Evolutionary conservation across 2,113 vertebrate species (phyloP).

Genomic region (Ramphastos sulfuratus): DNA sequence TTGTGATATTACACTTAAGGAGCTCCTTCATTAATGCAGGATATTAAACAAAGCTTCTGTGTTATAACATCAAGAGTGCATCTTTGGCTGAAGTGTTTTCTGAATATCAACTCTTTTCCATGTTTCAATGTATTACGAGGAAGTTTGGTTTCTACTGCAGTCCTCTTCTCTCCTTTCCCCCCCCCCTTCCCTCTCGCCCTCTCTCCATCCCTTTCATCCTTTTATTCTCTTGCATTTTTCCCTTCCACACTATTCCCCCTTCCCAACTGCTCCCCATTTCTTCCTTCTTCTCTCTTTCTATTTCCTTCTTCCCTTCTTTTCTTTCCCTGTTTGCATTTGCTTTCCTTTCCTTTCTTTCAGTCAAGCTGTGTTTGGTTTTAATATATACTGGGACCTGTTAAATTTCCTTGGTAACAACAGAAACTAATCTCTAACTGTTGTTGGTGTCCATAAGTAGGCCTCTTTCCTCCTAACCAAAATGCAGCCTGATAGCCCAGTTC

Average conservation of each 20-base stretch:
- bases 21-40: conserved; percentile 70
- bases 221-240: neutral
- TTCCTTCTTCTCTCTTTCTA: neutral
- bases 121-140: conserved; percentile 12
- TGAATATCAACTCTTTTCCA: conserved; percentile 13
- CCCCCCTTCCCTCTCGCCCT: neutral
- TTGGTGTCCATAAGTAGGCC: conserved; percentile 38
- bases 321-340: neutral
- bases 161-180: neutral
- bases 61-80: conserved; percentile 26
- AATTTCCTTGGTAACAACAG: conserved; percentile 52
- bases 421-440: conserved; percentile 35
- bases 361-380: neutral
- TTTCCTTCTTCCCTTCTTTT: neutral
- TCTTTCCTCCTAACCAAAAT: conserved; percentile 45
- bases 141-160: conserved; percentile 20
- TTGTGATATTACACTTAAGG: conserved; percentile 70
- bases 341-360: neutral
- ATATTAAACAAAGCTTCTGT: conserved; percentile 65
- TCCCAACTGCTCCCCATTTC: neutral
- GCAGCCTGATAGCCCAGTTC: conserved; percentile 45
- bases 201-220: neutral
- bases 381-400: conserved; percentile 1
- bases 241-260: neutral
- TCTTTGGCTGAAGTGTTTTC: conserved; percentile 42